These are phyloP conservation scores for Sinocyclocheilus anophthalmus DNA, from an alignment of 2,113 vertebrate genomes.

Conservation along the genomic window DNA sequence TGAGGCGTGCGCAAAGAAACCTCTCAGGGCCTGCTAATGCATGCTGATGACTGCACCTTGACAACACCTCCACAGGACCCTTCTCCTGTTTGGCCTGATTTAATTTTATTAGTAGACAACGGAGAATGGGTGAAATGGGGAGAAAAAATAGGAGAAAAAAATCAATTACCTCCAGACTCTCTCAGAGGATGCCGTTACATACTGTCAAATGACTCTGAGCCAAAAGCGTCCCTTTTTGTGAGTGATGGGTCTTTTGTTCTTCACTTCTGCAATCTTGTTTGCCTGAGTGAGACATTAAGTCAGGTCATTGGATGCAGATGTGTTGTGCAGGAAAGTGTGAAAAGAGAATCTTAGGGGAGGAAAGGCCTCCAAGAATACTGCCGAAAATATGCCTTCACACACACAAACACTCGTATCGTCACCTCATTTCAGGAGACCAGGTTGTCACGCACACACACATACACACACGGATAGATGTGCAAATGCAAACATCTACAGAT, in stretches of 20 bases:
- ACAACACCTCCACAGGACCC: conserved; percentile 44
- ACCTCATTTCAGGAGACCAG: conserved; percentile 29
- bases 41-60: conserved; percentile 52
- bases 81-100: conserved; percentile 46
- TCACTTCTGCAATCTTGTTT: conserved; percentile 48
- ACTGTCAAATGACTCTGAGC: conserved; percentile 35
- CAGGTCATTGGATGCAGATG: conserved; percentile 60
- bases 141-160: conserved; percentile 17
- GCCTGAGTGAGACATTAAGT: conserved; percentile 58
- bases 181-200: conserved; percentile 40
- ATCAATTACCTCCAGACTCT: conserved; percentile 52
- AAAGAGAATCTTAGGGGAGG: conserved; percentile 45
- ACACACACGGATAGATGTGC: background rate
- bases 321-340: conserved; percentile 55
- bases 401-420: conserved; percentile 20
- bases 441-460: background rate
- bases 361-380: conserved; percentile 24
- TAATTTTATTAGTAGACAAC: conserved; percentile 55
- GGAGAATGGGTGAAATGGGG: conserved; percentile 15
- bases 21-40: conserved; percentile 47
- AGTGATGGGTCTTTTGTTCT: conserved; percentile 35
- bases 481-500: conserved; percentile 12
- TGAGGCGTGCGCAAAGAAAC: conserved; percentile 34
- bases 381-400: conserved; percentile 6
- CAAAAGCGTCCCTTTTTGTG: conserved; percentile 31